A percentile compares a stretch with the other conserved stretches of the same genome.
Conservation (phyloP, 2,888 invertebrate genomes). For the Crioceris asparagi region DNA sequence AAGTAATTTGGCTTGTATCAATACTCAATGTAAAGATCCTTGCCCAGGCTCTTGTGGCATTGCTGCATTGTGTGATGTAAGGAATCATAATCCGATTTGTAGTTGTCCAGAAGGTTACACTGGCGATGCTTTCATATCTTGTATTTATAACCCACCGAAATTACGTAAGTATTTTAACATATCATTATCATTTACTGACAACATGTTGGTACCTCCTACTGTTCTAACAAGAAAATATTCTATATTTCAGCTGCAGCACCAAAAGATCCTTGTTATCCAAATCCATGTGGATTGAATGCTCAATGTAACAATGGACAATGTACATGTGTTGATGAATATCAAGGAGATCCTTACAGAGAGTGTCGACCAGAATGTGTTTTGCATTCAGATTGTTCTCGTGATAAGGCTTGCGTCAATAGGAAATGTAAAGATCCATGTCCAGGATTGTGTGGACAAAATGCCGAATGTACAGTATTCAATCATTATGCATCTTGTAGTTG, state of each 20-base stretch:
- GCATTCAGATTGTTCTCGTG: conserved; percentile 58
- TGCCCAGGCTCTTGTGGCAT: conserved; percentile 72
- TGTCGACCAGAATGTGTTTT: conserved; percentile 66
- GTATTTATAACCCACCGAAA: conserved; percentile 31
- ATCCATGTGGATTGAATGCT: conserved; percentile 69
- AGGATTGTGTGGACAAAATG: conserved; percentile 63
- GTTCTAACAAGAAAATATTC: neutral
- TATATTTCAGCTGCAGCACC: conserved; percentile 34
- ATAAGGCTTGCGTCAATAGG: conserved; percentile 57
- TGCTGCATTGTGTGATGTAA: conserved; percentile 60
- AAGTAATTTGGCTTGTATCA: conserved; percentile 64
- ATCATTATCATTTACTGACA: neutral
- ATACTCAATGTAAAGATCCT: conserved; percentile 67
- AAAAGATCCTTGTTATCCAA: conserved; percentile 50
- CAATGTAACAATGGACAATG: conserved; percentile 63
- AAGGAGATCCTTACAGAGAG: conserved; percentile 63
- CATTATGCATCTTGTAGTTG: conserved; percentile 62
- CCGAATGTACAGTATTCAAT: conserved; percentile 60
- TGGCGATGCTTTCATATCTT: conserved; percentile 61
- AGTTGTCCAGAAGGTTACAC: conserved; percentile 57
- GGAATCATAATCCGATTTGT: conserved; percentile 66
- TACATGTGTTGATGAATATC: conserved; percentile 62
- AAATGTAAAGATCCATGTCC: conserved; percentile 71
- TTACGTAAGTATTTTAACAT: conserved; percentile 22
- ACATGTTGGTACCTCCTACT: neutral